Evolutionary conservation across 2,888 invertebrate species (phyloP).

Genomic region (Oegoconia quadripuncta): DNA sequence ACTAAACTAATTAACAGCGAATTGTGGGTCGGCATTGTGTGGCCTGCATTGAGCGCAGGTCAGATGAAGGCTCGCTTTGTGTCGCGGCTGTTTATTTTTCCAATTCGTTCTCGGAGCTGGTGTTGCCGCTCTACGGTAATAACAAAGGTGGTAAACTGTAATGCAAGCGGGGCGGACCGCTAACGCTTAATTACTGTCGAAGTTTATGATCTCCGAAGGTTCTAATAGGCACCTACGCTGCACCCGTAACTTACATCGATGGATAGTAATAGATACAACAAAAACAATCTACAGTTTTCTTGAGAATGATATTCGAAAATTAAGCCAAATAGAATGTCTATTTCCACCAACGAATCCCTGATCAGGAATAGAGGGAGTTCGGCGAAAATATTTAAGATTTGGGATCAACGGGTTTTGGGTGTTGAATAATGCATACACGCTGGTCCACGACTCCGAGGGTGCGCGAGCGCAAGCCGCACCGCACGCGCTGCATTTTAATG

Average conservation of each 20-base stretch:
- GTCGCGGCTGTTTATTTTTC: conserved; percentile 60
- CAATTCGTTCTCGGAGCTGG: conserved; percentile 48
- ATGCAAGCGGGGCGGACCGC: conserved; percentile 34
- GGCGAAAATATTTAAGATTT: conserved; percentile 49
- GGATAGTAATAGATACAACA: neutral
- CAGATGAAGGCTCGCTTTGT: conserved; percentile 68
- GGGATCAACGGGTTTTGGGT: conserved; percentile 50
- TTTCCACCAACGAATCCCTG: no score
- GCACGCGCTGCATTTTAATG: conserved; percentile 76
- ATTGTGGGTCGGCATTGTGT: conserved; percentile 64
- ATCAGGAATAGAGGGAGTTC: conserved; percentile 28
- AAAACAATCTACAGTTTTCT: no score
- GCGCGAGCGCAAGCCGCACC: conserved; percentile 49
- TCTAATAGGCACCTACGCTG: conserved; percentile 19
- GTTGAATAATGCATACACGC: conserved; percentile 66
- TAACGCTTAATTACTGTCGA: conserved; percentile 36
- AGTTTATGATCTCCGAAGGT: conserved; percentile 29
- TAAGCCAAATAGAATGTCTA: no score
- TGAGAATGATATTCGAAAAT: no score
- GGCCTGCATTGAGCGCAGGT: no score
- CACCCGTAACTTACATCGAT: conserved; percentile 1
- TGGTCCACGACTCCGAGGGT: conserved; percentile 67
- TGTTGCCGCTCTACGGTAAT: conserved; percentile 40
- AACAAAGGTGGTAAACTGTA: conserved; percentile 51
- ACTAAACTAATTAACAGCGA: conserved; percentile 60